These are phyloP conservation scores for Cataglyphis cursor DNA, from an alignment of 2,888 invertebrate species.

Conservation along the genomic window DNA sequence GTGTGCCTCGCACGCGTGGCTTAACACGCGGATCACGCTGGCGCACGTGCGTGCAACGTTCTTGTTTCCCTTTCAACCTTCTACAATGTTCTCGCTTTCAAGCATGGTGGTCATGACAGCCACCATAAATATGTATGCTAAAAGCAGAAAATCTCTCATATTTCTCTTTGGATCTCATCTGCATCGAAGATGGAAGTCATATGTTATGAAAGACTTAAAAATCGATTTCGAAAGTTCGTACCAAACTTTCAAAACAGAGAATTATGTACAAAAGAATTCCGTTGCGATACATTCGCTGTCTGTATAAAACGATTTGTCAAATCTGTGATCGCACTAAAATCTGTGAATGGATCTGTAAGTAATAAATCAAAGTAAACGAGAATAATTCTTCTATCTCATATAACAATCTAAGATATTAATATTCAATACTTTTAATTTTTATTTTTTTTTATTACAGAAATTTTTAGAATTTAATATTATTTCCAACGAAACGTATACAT, in stretches of 20 bases:
- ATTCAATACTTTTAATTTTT: background rate
- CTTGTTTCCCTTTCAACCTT: conserved; percentile 44
- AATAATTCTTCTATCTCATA: background rate
- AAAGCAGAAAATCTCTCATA: background rate
- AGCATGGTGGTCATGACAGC: background rate
- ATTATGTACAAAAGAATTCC: background rate
- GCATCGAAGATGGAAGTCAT: background rate
- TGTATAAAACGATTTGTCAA: background rate
- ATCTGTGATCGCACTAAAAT: background rate
- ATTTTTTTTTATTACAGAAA: background rate
- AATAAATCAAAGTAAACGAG: background rate
- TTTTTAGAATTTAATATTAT: background rate
- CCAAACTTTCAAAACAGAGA: background rate
- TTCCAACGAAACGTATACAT: background rate
- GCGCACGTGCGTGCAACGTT: conserved; percentile 46
- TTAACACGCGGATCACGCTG: conserved; percentile 49
- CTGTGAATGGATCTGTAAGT: background rate
- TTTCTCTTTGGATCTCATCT: background rate
- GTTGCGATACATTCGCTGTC: background rate
- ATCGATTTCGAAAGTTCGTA: conserved; percentile 5
- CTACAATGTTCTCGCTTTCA: conserved; percentile 38
- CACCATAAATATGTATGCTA: background rate
- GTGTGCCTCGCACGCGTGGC: conserved; percentile 18
- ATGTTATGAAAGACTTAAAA: background rate
- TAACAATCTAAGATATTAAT: background rate